Evolutionary conservation across 2,888 invertebrate species (phyloP), one percentile per base, ranked within the genome.

Genomic region (Tuberolachnus salignus): DNA sequence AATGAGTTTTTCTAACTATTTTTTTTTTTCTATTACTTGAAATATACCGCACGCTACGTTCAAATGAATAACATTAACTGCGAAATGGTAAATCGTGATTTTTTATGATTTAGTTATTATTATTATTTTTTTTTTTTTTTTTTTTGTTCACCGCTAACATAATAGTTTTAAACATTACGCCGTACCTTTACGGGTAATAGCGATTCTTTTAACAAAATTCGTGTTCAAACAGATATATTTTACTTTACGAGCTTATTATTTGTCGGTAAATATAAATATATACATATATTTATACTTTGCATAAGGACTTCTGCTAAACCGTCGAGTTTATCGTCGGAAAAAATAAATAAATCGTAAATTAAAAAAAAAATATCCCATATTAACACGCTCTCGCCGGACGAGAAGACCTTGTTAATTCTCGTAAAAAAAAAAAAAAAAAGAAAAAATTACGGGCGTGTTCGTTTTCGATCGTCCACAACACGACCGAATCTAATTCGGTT

Each of bases 361-460:
- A 4, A 6, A 73, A 73, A 59, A 66, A 44, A 49, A 73, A 63
- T 63, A 51, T 21, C 19, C 6, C 51, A 59, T 61, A 61, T 34
- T 34, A 51, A 73, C 72, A 61, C 51, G 49, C 34, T 2, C 1
- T 4, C 51, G n/a, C 16, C 16, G 9, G 16, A 2, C 13, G 3
- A 2, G n/a, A 23, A 57, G 21, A 51, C 51, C 72, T 73, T 42
- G 61, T 73, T 73, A 51, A 74, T 34, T 46, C 26, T 66, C 66
- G 19, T 66, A 66, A 66, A n/a, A n/a, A n/a, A n/a, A n/a, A n/a
- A n/a, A n/a, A n/a, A n/a, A n/a, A n/a, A n/a, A n/a, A n/a, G n/a
- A n/a, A n/a, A n/a, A 66, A 66, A 55, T 16, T 23, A 14, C 14
- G 42, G 26, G 53, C 44, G 74, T 74, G 64, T 64, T 44, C 53